Percentiles rank a stretch among this genome's conserved stretches.
Evolutionary conservation across 1,140 invertebrate species (phyloP).

Genomic region (Apis mellifera): Amel_HAv3.1 CM009936.2:1844001-1844500

Average conservation of each 20-base stretch:
- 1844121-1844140: conserved; percentile 72
- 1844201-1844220: conserved; percentile 48
- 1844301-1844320: conserved; percentile 21
- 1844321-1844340: conserved; percentile 32
- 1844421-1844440: not conserved
- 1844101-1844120: conserved; percentile 68
- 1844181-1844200: conserved; percentile 79
- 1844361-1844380: not conserved
- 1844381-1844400: not conserved
- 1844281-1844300: conserved; percentile 20
- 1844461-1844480: not conserved
- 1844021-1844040: conserved; percentile 4
- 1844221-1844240: conserved; percentile 40
- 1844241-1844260: conserved; percentile 46
- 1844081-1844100: conserved; percentile 68
- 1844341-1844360: not conserved
- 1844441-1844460: not conserved
- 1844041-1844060: conserved; percentile 37
- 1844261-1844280: conserved; percentile 48
- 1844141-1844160: conserved; percentile 77
- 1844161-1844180: conserved; percentile 80
- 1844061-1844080: conserved; percentile 43
- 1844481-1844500: not conserved
- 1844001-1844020: not conserved
- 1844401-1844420: not conserved